Evolutionary conservation across 2,888 invertebrate species (phyloP), one percentile per base, ranked within the genome.

Genomic region (Dromius quadrimaculatus): DNA sequence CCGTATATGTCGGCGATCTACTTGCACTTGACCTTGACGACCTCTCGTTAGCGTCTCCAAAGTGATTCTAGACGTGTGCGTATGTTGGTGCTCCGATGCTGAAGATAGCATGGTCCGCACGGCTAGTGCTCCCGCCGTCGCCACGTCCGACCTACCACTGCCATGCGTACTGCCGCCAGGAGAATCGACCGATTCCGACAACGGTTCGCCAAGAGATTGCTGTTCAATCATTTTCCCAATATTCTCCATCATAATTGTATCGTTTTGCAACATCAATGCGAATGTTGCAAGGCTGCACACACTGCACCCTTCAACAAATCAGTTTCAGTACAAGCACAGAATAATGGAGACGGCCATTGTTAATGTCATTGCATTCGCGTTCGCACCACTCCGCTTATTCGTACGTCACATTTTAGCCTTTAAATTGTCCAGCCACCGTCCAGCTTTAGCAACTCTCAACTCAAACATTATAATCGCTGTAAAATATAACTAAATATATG

Each of bases 171-270:
- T 80, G 71, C 80, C 80, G 76, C 81, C 81, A 72, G 81, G 79
- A 78, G 84, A 82, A 82, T 83, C 83, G 80, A 83, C 82, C 80
- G 83, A 81, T 73, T 86, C 84, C 28, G 79, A 79, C 69, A 83
- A 74, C 69, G 82, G 81, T 78, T 86, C 85, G 77, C 83, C 83
- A 75, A 86, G 82, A 76, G 85, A 80, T 79, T 85, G 86, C 78
- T 85, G 84, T 79, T 87, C 86, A 78, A 87, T 86, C 82, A 87
- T 87, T 78, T 87, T 86, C 78, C 84, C 86, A 79, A 87, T 85
- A 78, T 86, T 85, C 79, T 87, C 86, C 86, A 87, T 87, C 81
- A 82, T 80, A 77, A 76, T 78, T 77, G 76, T 57, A 63, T 63
- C 57, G 63, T 41, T 64, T 71, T 63, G 57, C 64, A 71, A 47